A percentile compares a stretch with the other conserved stretches of the same genome.
Evolutionary conservation across 1,140 invertebrate genomes (phyloP).

Genomic region (Hycleus phaleratus): DNA sequence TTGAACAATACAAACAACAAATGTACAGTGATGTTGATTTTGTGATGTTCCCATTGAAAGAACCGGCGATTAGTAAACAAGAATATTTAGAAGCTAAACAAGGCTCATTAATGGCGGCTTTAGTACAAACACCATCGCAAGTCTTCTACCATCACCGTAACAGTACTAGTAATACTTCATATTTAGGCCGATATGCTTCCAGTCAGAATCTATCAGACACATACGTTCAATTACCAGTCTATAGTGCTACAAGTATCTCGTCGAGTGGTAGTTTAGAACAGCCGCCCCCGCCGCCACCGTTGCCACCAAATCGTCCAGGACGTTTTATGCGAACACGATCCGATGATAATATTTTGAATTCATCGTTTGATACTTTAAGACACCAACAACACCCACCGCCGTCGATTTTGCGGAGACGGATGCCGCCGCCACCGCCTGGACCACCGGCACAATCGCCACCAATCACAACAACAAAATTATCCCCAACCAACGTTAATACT

Average conservation of each 20-base stretch:
- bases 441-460: slow-evolving; percentile 15
- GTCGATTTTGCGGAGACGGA: slow-evolving; percentile 49
- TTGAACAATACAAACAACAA: slow-evolving; percentile 78
- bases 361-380: slow-evolving; percentile 36
- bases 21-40: slow-evolving; percentile 84
- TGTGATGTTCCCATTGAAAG: slow-evolving; percentile 81
- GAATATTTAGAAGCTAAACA: slow-evolving; percentile 83
- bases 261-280: slow-evolving; percentile 48
- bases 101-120: slow-evolving; percentile 55
- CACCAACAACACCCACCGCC: slow-evolving; percentile 46
- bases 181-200: slow-evolving; percentile 63
- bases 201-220: slow-evolving; percentile 68
- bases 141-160: slow-evolving; percentile 54
- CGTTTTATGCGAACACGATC: slow-evolving; percentile 61
- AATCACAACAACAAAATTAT: slow-evolving; percentile 13
- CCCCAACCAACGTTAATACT: slow-evolving; percentile 9
- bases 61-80: slow-evolving; percentile 79
- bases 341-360: slow-evolving; percentile 70
- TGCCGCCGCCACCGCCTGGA: slow-evolving; percentile 62
- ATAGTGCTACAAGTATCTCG: slow-evolving; percentile 48
- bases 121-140: slow-evolving; percentile 49
- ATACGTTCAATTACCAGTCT: slow-evolving; percentile 56
- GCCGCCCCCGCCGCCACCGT: slow-evolving; percentile 45
- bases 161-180: slow-evolving; percentile 55
- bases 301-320: slow-evolving; percentile 45